These are phyloP conservation scores for Argyra leucocephala DNA, from an alignment of 2,888 invertebrate species.

Conservation along the genomic window DNA sequence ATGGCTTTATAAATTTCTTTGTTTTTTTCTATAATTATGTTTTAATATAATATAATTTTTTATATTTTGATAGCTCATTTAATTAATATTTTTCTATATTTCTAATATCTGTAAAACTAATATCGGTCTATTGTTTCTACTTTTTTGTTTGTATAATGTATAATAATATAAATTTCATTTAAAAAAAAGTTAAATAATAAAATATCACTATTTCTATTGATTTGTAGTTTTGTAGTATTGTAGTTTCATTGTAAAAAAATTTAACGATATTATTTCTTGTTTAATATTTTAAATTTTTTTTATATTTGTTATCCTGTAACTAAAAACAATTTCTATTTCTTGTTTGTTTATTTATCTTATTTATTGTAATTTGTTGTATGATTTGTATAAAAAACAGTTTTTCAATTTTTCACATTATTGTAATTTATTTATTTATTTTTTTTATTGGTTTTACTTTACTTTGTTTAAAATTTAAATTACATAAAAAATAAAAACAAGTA, in stretches of 20 bases:
- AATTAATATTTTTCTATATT: background rate
- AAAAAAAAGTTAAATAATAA: background rate
- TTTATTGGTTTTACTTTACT: conserved; percentile 9
- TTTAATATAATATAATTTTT: background rate
- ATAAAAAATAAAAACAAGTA: conserved; percentile 19
- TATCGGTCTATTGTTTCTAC: background rate
- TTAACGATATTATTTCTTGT: background rate
- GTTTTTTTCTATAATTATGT: background rate
- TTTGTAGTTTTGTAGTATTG: conserved; percentile 4
- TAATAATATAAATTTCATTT: conserved; percentile 1
- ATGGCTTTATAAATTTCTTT: background rate
- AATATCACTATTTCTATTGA: conserved; percentile 6
- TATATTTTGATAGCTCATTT: background rate
- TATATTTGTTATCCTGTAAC: conserved; percentile 8
- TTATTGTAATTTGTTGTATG: background rate
- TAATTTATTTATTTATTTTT: background rate
- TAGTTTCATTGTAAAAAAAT: conserved; percentile 2
- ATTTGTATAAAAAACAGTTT: conserved; percentile 2
- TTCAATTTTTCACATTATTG: background rate
- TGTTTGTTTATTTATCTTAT: background rate
- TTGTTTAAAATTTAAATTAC: conserved; percentile 5
- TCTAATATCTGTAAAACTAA: background rate
- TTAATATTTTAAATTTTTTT: background rate
- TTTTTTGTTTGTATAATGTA: background rate
- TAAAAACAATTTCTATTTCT: conserved; percentile 13